Base-by-base conservation (phyloP, 2,113 vertebrate species). In the Ariopsis seemanni region DNA sequence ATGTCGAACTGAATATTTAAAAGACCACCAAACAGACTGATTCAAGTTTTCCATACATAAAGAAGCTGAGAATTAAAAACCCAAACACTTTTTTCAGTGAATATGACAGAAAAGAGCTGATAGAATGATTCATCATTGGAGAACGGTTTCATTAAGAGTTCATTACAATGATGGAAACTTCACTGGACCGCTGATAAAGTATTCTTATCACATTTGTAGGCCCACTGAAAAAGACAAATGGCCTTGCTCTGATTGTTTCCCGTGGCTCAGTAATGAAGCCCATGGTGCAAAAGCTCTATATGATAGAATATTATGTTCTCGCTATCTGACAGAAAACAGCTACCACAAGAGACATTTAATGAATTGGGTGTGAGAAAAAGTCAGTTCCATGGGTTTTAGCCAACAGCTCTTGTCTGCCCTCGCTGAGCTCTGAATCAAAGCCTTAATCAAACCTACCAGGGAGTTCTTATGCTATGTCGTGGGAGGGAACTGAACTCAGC, bases 191-290 rank as follows among this genome's bases (percentile, higher is more conserved):
- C 75, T 83, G 84, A 85, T 85, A 65, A 86, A 55, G 65, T 79
- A 27, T 72, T 60, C 75, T 79, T 78, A 74, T 83, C 84, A 79
- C 78, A 65, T 65, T 52, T 42, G 77, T 55, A 85, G 78, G 63
- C 57, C 52, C 71, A 55, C 52, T 53, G 82, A 85, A 83, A 83
- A 90, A 88, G 83, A 88, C 80, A 79, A 88, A 90, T 75, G 71
- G 75, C 63, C 63, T 60, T 69, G 65, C 80, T 85, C 80, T 50
- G 71, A 85, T 75, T 83, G 89, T 83, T 74, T 86, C 58, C 81
- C 1, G 72, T 63, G 71, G 63, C 79, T 85, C 83, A 53, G 50
- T 90, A 86, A 90, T 90, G 86, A 90, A 88, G 75, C 69, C 81
- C 82, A 58, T 67, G 25, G 86, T 25, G 85, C 71, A 87, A 90